Base-by-base conservation (phyloP, 2,113 vertebrate species). In the Micromys minutus region DNA sequence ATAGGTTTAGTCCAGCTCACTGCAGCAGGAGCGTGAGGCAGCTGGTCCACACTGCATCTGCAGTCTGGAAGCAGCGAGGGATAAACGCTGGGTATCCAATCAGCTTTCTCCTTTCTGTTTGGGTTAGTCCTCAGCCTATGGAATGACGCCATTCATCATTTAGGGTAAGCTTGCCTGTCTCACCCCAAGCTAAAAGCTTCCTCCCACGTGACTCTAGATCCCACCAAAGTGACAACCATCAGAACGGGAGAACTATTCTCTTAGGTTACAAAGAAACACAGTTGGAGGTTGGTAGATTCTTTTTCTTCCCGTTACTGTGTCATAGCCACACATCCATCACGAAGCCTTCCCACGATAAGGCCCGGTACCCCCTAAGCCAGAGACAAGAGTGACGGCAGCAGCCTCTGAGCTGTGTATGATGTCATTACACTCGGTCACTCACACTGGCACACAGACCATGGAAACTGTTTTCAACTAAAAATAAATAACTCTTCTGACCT, bases 401-500 rank as follows among this genome's bases (percentile, higher is more conserved):
- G n/a, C 7, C 52, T n/a, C 52, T 15, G 34, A 34, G 61, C 29
- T 5, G 19, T 36, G 29, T 67, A 16, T 11, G 5, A 67, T 67
- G 83, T 13, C n/a, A 39, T 13, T 26, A 81, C 21, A 59, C 36
- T 26, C 4, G 12, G 9, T 4, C 2, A 39, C 59, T 1, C 12
- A 39, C 26, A 15, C 0, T 2, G 2, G 7, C 8, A 11, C 8
- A 0, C 1, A 12, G 34, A 71, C 5, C 0, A 0, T 9, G 3
- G 5, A 19, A 7, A 55, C 52, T 0, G n/a, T 15, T 45, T 39
- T 55, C 75, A 29, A 31, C 19, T 17, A 50, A 84, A 87, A 15
- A 39, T 2, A 4, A n/a, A 5, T 19, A n/a, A 5, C 15, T 52
- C 63, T 36, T 42, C 50, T 5, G 39, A 89, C 55, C 71, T 75